phyloP scores from a whole-genome alignment of 2,113 vertebrate species.

The Pitta sordida region DNA sequence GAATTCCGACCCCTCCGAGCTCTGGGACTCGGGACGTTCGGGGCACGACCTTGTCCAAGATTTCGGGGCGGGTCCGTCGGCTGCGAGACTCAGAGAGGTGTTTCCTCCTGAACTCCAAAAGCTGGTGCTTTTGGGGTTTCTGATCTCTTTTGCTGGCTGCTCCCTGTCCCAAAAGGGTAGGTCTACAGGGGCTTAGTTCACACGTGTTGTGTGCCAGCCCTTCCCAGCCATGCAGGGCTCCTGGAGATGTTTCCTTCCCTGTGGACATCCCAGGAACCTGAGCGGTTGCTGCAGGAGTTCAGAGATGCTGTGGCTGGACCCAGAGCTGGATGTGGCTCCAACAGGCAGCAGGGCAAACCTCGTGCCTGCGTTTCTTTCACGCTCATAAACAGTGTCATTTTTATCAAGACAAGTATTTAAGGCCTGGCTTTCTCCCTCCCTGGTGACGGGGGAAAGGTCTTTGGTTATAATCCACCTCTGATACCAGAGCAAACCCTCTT shows the following conservation, averaged over 20 bases:
- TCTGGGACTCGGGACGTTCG: fast-evolving
- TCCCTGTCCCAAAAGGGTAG: background rate
- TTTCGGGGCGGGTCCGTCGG: fast-evolving
- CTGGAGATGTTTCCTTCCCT: background rate
- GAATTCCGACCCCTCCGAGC: background rate
- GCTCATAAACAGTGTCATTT: background rate
- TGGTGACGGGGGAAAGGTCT: background rate
- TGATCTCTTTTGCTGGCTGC: background rate
- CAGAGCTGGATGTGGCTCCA: background rate
- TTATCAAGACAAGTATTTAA: background rate
- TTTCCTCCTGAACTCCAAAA: fast-evolving
- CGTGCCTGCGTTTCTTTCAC: background rate
- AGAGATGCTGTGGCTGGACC: background rate
- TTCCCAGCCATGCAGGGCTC: background rate
- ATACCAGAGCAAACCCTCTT: background rate
- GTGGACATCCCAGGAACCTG: background rate
- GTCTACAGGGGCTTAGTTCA: background rate
- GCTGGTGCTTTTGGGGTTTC: background rate
- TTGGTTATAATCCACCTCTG: background rate
- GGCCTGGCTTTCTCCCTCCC: background rate
- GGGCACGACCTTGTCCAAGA: background rate
- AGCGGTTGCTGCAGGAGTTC: background rate
- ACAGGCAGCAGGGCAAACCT: background rate
- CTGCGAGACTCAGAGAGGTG: background rate
- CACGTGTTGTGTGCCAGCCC: fast-evolving